phyloP scores from a whole-genome alignment of 2,797 vertebrate species.

The Cuculus canorus region DNA sequence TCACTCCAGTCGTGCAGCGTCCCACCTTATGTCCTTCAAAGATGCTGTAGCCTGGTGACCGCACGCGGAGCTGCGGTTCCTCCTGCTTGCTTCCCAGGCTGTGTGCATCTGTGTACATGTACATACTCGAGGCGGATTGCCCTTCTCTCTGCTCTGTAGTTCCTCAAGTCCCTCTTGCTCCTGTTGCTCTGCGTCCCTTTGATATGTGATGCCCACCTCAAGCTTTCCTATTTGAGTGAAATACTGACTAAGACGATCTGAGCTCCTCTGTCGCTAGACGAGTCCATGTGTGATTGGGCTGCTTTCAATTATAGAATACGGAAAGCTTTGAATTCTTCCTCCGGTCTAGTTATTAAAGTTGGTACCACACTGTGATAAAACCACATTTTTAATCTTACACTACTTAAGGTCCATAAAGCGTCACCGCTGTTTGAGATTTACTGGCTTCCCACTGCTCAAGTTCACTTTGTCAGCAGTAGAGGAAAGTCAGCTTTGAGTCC shows the following conservation, averaged over 20 bases:
- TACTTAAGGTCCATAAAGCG: slow-evolving; percentile 61
- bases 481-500: slow-evolving; percentile 30
- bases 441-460: slow-evolving; percentile 28
- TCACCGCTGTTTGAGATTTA: slow-evolving; percentile 47
- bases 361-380: slow-evolving; percentile 71
- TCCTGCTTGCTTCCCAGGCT: background rate
- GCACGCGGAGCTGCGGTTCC: no score
- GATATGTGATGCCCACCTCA: background rate
- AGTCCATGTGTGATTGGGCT: slow-evolving; percentile 41
- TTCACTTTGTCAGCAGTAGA: slow-evolving; percentile 44
- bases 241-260: slow-evolving; percentile 51
- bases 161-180: background rate
- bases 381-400: slow-evolving; percentile 71
- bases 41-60: no score
- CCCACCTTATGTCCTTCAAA: no score
- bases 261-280: slow-evolving; percentile 24
- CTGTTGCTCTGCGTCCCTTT: background rate
- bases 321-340: slow-evolving; percentile 68
- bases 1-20: no score
- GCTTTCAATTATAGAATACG: slow-evolving; percentile 73
- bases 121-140: background rate
- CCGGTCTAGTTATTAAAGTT: slow-evolving; percentile 67
- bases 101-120: background rate
- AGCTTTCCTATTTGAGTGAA: slow-evolving; percentile 41
- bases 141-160: background rate